Evolutionary conservation across 2,113 vertebrate species (phyloP).

Genomic region (Nesoenas mayeri): DNA sequence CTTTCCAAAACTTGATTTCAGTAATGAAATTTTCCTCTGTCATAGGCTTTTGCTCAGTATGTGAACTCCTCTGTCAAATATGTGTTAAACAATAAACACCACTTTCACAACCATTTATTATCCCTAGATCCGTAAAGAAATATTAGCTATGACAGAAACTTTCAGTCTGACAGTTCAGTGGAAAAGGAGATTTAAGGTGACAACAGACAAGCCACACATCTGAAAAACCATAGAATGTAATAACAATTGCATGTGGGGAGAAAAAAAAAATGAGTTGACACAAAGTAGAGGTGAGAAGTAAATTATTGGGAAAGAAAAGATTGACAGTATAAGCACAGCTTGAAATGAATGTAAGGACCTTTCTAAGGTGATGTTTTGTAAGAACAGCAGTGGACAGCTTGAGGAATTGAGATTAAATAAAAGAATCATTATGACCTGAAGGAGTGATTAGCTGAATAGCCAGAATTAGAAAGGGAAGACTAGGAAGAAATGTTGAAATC

Average conservation of each 20-base stretch:
- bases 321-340: neutral
- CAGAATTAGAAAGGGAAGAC: neutral
- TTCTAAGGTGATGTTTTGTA: neutral
- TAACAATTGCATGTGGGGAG: neutral
- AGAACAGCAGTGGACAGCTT: neutral
- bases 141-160: slow-evolving; percentile 8
- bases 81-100: neutral
- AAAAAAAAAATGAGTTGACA: neutral
- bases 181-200: neutral
- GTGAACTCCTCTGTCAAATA: neutral
- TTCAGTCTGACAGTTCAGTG: neutral
- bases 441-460: neutral
- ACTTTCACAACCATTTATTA: neutral
- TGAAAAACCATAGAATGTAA: neutral
- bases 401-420: neutral
- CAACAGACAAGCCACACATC: neutral
- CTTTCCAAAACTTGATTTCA: neutral
- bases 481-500: neutral
- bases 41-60: neutral
- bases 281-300: neutral
- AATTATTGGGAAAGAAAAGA: slow-evolving; percentile 10
- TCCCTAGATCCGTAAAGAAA: neutral
- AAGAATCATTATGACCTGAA: neutral
- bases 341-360: neutral
- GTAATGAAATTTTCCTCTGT: neutral